Percentiles rank a stretch among this genome's conserved stretches.
phyloP scores from a whole-genome alignment of 2,888 invertebrate species.

The Dasypogon diadema region DNA sequence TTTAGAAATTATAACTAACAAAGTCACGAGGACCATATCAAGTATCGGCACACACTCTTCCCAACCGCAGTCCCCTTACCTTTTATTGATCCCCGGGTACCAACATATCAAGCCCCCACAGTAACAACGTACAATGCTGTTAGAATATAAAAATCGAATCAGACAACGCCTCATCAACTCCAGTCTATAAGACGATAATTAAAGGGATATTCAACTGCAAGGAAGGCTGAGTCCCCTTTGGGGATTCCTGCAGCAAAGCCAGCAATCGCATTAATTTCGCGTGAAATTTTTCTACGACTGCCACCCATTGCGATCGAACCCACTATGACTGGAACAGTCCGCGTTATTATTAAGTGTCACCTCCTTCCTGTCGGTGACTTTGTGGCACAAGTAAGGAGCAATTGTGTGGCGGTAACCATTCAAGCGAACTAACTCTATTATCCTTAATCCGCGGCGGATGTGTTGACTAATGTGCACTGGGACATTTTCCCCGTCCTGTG shows the following conservation, averaged over 20 bases:
- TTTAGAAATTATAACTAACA: too few relatives aligned
- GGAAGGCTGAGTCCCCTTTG: background rate
- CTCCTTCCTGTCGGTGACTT: background rate
- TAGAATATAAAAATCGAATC: constrained; percentile 47
- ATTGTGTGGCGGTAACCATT: constrained; percentile 10
- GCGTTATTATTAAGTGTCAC: background rate
- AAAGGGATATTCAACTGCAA: constrained; percentile 50
- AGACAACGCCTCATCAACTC: constrained; percentile 44
- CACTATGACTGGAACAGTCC: background rate
- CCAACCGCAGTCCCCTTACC: background rate
- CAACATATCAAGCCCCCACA: background rate
- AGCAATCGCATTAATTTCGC: constrained; percentile 50
- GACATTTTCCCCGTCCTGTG: constrained; percentile 8
- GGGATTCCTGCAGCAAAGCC: background rate
- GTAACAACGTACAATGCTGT: background rate
- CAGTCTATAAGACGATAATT: constrained; percentile 51
- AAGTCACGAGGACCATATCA: too few relatives aligned
- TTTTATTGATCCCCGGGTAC: background rate
- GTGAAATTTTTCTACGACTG: constrained; percentile 39
- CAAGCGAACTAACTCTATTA: constrained; percentile 44
- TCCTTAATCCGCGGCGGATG: constrained; percentile 39
- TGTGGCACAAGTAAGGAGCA: background rate
- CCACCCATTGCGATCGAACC: constrained; percentile 1
- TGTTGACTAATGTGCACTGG: constrained; percentile 24
- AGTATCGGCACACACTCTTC: too few relatives aligned